These are phyloP conservation scores for Lepus timidus DNA, from an alignment of 2,113 vertebrate genomes.

Conservation along the genomic window DNA sequence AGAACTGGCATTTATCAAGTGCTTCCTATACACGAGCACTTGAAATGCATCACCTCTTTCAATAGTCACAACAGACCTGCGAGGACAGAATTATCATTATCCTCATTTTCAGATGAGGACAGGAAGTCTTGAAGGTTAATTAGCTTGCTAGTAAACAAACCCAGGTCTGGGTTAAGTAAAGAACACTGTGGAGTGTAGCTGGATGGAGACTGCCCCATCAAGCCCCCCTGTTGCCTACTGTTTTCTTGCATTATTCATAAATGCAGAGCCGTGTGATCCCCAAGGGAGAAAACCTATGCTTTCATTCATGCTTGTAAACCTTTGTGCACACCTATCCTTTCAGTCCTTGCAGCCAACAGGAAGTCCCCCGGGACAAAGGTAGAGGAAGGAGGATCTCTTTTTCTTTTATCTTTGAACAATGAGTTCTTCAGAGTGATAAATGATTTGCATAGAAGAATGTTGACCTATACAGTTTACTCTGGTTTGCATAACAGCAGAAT, in stretches of 20 bases:
- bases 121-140: conserved; percentile 59
- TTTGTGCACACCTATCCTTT: conserved; percentile 48
- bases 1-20: conserved; percentile 41
- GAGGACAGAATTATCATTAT: conserved; percentile 3
- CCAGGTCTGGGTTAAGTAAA: conserved; percentile 26
- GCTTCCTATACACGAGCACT: neutral
- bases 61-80: neutral
- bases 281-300: neutral
- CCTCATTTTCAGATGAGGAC: conserved; percentile 49
- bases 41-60: conserved; percentile 22
- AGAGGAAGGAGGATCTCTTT: conserved; percentile 61
- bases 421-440: neutral
- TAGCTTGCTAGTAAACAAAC: conserved; percentile 59
- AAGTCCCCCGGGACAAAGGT: conserved; percentile 44
- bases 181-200: neutral
- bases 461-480: neutral
- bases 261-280: neutral
- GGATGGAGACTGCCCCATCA: neutral
- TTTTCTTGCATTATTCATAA: conserved; percentile 63
- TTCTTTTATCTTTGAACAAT: conserved; percentile 20
- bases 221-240: neutral
- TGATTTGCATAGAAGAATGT: neutral
- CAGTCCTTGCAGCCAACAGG: neutral
- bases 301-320: conserved; percentile 14
- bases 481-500: neutral